Conservation (phyloP, 2,888 invertebrate genomes). For the Halictus ligatus region DNA sequence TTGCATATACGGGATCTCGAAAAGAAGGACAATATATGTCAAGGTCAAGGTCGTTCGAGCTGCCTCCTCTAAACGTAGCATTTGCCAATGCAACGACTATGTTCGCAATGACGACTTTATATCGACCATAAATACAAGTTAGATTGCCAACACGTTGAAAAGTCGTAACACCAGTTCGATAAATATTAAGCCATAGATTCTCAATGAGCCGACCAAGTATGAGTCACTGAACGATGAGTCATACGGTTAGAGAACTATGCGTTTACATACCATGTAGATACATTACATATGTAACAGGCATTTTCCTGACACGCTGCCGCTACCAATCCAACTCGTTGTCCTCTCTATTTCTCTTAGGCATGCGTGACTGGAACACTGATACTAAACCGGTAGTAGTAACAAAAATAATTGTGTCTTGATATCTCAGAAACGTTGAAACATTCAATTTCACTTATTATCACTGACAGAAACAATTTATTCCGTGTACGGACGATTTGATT, state of each 20-base stretch:
- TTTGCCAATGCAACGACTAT: too few species aligned
- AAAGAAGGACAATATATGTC: too few species aligned
- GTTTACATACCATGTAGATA: too few species aligned
- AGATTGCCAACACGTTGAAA: too few species aligned
- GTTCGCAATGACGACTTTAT: too few species aligned
- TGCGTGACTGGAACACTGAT: neutral
- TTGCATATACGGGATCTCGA: too few species aligned
- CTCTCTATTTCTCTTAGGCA: neutral
- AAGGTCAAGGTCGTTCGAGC: too few species aligned
- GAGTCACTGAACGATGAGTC: neutral
- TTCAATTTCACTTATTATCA: neutral
- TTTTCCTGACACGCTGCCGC: constrained; percentile 1
- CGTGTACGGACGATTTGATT: neutral
- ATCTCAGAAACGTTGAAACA: neutral
- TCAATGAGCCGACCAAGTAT: neutral
- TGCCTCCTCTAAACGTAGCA: too few species aligned
- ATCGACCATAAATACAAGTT: too few species aligned
- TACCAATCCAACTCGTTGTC: neutral
- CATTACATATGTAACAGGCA: neutral
- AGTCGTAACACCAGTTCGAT: too few species aligned
- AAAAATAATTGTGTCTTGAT: neutral
- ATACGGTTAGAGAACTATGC: neutral
- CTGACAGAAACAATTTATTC: neutral
- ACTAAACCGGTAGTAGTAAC: neutral
- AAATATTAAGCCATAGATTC: too few species aligned